phyloP scores from a whole-genome alignment of 2,113 vertebrate species.

The Dicaeum eximium region DNA sequence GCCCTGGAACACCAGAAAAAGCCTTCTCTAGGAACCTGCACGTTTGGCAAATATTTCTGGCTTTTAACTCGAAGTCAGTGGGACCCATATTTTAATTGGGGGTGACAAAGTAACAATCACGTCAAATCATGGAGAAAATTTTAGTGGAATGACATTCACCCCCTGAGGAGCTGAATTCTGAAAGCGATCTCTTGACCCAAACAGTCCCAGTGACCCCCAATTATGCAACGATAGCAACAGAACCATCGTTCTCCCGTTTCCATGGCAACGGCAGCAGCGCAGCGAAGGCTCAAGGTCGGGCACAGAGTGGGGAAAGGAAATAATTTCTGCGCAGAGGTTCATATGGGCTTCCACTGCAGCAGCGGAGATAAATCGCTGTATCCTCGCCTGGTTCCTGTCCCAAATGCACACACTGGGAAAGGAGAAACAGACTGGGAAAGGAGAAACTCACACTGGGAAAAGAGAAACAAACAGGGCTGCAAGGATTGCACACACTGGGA shows the following conservation, averaged over 20 bases:
- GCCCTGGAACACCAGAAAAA: neutral
- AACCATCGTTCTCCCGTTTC: neutral
- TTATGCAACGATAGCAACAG: neutral
- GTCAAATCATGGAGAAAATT: neutral
- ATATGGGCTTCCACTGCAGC: neutral
- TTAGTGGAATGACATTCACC: neutral
- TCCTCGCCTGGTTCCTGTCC: neutral
- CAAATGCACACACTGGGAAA: neutral
- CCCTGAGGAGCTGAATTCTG: neutral
- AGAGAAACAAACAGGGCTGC: no score
- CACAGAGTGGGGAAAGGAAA: neutral
- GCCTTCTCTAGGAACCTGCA: neutral
- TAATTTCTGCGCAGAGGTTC: neutral
- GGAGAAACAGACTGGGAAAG: no score
- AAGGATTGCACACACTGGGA: no score
- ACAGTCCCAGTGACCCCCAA: neutral
- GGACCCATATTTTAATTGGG: neutral
- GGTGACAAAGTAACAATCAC: neutral
- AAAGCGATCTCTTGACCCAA: conserved; percentile 9
- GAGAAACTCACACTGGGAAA: no score
- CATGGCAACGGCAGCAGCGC: neutral
- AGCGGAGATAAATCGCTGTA: neutral
- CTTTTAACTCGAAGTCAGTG: neutral
- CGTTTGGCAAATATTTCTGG: neutral
- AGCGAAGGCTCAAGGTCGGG: conserved; percentile 11